Conservation (phyloP, 2,113 vertebrate genomes). For the Procavia capensis region DNA sequence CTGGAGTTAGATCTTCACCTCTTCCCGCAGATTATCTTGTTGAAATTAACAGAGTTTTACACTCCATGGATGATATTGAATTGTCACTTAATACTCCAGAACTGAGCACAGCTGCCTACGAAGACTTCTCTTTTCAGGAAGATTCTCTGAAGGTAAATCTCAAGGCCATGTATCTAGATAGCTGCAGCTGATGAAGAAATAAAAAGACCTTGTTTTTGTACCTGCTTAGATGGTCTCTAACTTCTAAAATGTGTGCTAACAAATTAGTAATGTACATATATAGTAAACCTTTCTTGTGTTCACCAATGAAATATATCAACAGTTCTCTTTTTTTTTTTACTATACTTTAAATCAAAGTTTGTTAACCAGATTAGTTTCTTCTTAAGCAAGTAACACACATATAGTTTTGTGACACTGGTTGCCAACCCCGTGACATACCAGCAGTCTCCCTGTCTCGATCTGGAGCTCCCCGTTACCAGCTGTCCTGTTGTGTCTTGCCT, state of each 20-base stretch:
- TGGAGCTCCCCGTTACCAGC: no score
- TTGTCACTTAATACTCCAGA: slow-evolving; percentile 93
- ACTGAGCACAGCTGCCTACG: slow-evolving; percentile 91
- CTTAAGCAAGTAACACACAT: no score
- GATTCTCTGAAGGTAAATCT: slow-evolving; percentile 92
- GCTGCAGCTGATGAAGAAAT: not conserved
- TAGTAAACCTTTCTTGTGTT: not conserved
- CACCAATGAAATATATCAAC: not conserved
- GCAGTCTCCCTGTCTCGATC: no score
- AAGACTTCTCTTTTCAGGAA: slow-evolving; percentile 95
- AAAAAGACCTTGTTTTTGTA: not conserved
- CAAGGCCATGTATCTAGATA: not conserved
- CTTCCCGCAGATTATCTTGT: slow-evolving; percentile 92
- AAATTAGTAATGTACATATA: not conserved
- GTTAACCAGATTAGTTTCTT: no score
- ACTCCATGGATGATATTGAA: slow-evolving; percentile 94
- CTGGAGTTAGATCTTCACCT: slow-evolving; percentile 74
- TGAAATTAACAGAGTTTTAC: slow-evolving; percentile 95
- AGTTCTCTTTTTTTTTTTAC: no score
- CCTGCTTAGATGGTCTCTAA: not conserved
- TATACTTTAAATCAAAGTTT: no score
- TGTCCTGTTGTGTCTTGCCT: no score
- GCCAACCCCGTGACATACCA: no score
- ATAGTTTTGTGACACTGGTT: no score
- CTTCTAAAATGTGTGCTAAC: not conserved